phyloP scores from a whole-genome alignment of 2,797 vertebrate species.

The Brachyalestes nurse region DNA sequence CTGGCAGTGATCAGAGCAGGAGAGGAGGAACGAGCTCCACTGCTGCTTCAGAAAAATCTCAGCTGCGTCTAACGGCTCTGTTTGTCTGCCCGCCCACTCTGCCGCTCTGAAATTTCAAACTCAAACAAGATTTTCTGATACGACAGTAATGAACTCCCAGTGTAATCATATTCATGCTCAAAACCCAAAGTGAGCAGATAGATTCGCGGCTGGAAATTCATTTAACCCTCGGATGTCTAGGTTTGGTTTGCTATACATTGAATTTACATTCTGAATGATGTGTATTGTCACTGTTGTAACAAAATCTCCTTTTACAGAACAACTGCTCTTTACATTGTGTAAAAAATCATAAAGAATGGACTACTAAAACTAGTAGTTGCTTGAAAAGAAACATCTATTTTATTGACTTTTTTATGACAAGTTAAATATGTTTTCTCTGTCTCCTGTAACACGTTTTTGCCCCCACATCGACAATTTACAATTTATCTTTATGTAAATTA shows the following conservation, averaged over 20 bases:
- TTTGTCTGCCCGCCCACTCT: slow-evolving; percentile 31
- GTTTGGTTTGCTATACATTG: not conserved
- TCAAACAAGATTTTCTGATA: slow-evolving; percentile 30
- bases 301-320: no score
- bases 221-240: no score
- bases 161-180: slow-evolving; percentile 25
- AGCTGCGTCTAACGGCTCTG: slow-evolving; percentile 42
- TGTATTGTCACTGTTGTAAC: not conserved
- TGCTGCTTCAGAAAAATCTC: slow-evolving; percentile 28
- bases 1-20: slow-evolving; percentile 75
- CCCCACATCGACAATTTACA: no score
- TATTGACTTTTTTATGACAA: no score
- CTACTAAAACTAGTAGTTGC: no score
- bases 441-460: no score
- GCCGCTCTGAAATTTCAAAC: slow-evolving; percentile 50
- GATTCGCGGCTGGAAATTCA: not conserved
- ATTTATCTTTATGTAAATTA: no score
- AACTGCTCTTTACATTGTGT: no score
- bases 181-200: slow-evolving; percentile 46
- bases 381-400: no score
- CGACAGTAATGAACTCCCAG: not conserved
- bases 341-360: no score
- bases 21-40: slow-evolving; percentile 37
- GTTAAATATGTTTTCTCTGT: no score
- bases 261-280: not conserved